phyloP scores from a whole-genome alignment of 1,140 invertebrate genomes.

The Phymorhynchus buccinoides region DNA sequence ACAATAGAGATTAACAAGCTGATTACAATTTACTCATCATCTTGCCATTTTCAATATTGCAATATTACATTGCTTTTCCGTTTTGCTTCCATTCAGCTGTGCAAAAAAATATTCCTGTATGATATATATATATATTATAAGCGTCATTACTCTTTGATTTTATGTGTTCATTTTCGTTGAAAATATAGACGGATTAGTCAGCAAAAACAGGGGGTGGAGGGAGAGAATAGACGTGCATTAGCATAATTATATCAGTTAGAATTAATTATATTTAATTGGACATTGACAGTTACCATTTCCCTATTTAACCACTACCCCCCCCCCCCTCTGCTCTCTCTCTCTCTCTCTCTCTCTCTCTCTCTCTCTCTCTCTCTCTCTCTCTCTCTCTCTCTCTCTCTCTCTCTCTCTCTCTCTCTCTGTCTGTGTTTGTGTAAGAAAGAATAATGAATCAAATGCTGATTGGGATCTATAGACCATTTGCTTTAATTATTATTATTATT shows the following conservation, averaged over 20 bases:
- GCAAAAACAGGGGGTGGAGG: not conserved
- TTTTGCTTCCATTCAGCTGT: too few species aligned
- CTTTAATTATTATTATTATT: not conserved
- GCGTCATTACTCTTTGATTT: not conserved
- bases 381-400: conserved; percentile 25
- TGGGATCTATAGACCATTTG: too few species aligned
- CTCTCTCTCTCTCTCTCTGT: conserved; percentile 3
- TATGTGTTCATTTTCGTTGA: not conserved
- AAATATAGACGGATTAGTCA: not conserved
- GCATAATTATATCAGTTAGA: not conserved
- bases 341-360: conserved; percentile 6
- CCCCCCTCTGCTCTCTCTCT: not conserved
- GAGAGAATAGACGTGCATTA: too few species aligned
- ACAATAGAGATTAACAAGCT: too few species aligned
- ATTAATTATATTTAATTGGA: not conserved
- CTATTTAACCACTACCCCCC: too few species aligned
- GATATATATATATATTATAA: too few species aligned
- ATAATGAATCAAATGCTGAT: too few species aligned
- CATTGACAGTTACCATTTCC: not conserved
- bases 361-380: conserved; percentile 24
- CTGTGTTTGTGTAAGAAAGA: not conserved
- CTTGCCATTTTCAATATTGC: too few species aligned
- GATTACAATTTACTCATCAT: too few species aligned
- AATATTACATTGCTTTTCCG: too few species aligned
- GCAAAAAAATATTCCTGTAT: too few species aligned